phyloP scores from a whole-genome alignment of 2,797 vertebrate genomes.

The Eulemur rubriventer region DNA sequence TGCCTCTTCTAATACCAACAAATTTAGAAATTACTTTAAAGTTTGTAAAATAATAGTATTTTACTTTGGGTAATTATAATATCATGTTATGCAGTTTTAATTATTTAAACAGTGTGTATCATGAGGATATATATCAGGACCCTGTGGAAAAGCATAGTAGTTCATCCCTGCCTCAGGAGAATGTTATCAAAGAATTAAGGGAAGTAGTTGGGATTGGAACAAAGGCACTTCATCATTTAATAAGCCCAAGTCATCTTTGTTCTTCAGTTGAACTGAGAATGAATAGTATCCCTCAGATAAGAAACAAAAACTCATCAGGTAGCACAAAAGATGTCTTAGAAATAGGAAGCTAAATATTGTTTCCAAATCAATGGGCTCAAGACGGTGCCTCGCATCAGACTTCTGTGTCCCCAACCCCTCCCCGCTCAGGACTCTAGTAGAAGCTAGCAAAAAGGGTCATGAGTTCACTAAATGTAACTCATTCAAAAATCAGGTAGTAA shows the following conservation, averaged over 20 bases:
- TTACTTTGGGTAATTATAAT: background rate
- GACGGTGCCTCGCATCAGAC: background rate
- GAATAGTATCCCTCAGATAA: background rate
- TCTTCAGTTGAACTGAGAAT: background rate
- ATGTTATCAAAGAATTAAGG: background rate
- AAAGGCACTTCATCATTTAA: background rate
- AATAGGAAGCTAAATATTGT: background rate
- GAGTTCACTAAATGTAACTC: background rate
- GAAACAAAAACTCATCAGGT: background rate
- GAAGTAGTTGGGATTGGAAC: background rate
- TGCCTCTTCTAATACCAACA: background rate
- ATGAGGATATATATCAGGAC: background rate
- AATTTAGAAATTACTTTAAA: constrained; percentile 2
- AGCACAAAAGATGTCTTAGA: background rate
- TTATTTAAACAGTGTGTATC: background rate
- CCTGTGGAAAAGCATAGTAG: background rate
- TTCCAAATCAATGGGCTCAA: background rate
- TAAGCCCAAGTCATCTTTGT: background rate
- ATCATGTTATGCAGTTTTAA: background rate
- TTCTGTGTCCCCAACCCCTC: background rate
- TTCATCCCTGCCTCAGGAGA: background rate
- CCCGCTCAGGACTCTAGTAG: background rate
- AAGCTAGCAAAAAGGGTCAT: background rate
- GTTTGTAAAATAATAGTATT: background rate
- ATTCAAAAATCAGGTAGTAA: background rate